Conservation (phyloP, 2,888 invertebrate genomes). For the Pristionchus exspectatus region DNA sequence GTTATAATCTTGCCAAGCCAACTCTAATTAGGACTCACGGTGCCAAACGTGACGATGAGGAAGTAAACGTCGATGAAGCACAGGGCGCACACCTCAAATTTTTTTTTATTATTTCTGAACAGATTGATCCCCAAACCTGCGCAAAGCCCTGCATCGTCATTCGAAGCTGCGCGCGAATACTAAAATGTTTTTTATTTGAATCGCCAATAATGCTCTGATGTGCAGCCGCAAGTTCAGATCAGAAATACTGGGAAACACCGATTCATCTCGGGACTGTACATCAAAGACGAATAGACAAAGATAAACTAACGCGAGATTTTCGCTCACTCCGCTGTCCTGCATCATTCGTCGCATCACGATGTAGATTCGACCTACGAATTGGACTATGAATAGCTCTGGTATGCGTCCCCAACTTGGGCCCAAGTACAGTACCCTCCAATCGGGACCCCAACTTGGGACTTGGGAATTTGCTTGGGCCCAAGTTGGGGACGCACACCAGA, state of each 20-base stretch:
- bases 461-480: too few species aligned
- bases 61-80: conserved; percentile 49
- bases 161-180: conserved; percentile 21
- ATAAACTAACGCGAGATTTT: background rate
- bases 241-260: background rate
- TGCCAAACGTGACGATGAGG: conserved; percentile 21
- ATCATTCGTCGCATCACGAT: conserved; percentile 28
- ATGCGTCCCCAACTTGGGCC: too few species aligned
- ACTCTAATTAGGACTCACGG: background rate
- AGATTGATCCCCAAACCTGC: background rate
- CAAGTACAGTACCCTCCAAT: too few species aligned
- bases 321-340: conserved; percentile 21
- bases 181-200: background rate
- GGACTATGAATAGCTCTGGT: too few species aligned
- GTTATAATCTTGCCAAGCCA: too few species aligned
- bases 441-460: too few species aligned
- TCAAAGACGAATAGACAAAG: background rate
- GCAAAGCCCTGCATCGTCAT: conserved; percentile 42
- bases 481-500: too few species aligned
- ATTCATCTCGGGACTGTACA: background rate
- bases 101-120: background rate
- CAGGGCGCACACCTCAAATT: conserved; percentile 19
- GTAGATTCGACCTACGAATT: conserved; percentile 24
- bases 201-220: background rate
- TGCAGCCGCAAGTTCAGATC: too few species aligned